These are phyloP conservation scores for Toxotes jaculatrix DNA, from an alignment of 2,113 vertebrate genomes.

Conservation along the genomic window DNA sequence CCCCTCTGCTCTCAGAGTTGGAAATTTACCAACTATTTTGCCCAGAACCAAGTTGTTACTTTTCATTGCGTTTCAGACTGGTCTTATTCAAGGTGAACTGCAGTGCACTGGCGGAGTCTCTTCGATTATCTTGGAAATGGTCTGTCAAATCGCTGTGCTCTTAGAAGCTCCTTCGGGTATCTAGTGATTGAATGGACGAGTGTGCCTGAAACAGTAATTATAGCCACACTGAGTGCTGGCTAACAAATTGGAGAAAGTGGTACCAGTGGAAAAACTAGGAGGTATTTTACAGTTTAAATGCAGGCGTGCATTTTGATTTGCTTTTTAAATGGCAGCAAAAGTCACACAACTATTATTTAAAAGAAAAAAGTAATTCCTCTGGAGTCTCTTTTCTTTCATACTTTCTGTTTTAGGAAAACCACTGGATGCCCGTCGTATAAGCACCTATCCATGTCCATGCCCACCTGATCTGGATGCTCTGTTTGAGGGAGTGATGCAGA, in stretches of 20 bases:
- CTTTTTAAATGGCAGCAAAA: slow-evolving; percentile 11
- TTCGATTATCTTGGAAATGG: slow-evolving; percentile 58
- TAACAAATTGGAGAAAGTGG: slow-evolving; percentile 43
- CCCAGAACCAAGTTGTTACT: slow-evolving; percentile 23
- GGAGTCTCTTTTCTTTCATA: slow-evolving; percentile 3
- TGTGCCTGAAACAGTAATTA: slow-evolving; percentile 51
- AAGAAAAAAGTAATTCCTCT: background rate
- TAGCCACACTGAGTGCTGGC: slow-evolving; percentile 36
- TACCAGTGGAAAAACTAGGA: slow-evolving; percentile 27
- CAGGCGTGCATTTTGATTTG: background rate
- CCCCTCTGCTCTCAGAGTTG: slow-evolving; percentile 12
- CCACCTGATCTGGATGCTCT: slow-evolving; percentile 81
- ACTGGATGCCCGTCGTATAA: slow-evolving; percentile 83
- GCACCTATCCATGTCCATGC: slow-evolving; percentile 69
- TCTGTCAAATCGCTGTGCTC: slow-evolving; percentile 55
- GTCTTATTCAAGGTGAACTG: slow-evolving; percentile 56
- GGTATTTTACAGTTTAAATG: slow-evolving; percentile 8
- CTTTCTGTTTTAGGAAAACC: slow-evolving; percentile 79
- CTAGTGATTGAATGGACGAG: slow-evolving; percentile 54
- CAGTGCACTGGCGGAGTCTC: slow-evolving; percentile 26
- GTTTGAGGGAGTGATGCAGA: slow-evolving; percentile 76
- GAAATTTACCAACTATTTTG: slow-evolving; percentile 35
- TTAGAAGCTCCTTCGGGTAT: slow-evolving; percentile 34
- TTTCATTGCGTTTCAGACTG: slow-evolving; percentile 41
- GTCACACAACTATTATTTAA: background rate